phyloP scores from a whole-genome alignment of 2,888 invertebrate genomes.

The Tetranychus piercei region DNA sequence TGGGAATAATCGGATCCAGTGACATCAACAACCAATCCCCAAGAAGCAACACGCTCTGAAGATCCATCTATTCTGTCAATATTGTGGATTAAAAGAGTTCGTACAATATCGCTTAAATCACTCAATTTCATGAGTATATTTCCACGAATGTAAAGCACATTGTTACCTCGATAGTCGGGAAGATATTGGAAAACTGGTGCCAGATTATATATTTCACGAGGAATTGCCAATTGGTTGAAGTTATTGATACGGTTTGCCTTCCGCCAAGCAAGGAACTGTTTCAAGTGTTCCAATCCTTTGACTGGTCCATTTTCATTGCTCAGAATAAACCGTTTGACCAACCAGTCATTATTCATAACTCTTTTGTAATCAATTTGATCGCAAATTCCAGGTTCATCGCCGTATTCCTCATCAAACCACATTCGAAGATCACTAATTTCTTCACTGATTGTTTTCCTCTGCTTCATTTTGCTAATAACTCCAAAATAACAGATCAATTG shows the following conservation, averaged over 20 bases:
- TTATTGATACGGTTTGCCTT: background rate
- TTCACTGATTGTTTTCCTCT: background rate
- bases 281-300: background rate
- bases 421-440: background rate
- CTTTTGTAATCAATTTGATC: background rate
- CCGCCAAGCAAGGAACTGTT: background rate
- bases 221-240: background rate
- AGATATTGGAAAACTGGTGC: slow-evolving; percentile 2
- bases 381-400: background rate
- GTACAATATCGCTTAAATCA: background rate
- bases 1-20: background rate
- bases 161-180: background rate
- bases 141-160: background rate
- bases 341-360: background rate
- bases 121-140: background rate
- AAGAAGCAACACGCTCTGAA: background rate
- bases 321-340: slow-evolving; percentile 3
- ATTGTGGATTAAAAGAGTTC: background rate
- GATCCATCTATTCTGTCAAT: background rate
- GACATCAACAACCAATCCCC: background rate
- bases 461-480: background rate
- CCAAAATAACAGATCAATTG: no score
- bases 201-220: slow-evolving; percentile 2
- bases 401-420: background rate
- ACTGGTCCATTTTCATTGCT: background rate